Conservation (phyloP, 1,140 invertebrate species). For the Eriosoma lanigerum region DNA sequence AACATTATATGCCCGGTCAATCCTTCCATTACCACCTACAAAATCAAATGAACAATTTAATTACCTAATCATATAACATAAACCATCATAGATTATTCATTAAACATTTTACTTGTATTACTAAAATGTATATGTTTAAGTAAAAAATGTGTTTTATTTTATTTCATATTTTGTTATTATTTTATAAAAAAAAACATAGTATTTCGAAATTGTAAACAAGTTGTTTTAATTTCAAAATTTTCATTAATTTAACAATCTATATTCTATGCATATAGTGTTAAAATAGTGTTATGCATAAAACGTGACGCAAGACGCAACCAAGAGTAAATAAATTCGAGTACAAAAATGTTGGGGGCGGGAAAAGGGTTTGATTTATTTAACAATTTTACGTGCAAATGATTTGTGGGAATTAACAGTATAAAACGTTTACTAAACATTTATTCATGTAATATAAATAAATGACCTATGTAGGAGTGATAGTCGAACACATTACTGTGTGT, state of each 20-base stretch:
- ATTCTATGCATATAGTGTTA: too few relatives aligned
- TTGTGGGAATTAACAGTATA: conserved; percentile 21
- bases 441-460: conserved; percentile 12
- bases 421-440: conserved; percentile 13
- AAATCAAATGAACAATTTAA: conserved; percentile 53
- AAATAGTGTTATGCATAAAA: too few relatives aligned
- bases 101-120: background rate
- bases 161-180: background rate
- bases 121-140: background rate
- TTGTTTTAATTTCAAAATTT: conserved; percentile 1
- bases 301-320: conserved; percentile 33
- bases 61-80: too few relatives aligned
- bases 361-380: conserved; percentile 33
- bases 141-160: background rate
- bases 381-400: conserved; percentile 11
- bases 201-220: background rate
- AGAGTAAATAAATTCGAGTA: background rate
- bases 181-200: background rate
- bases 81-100: too few relatives aligned
- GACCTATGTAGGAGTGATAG: background rate
- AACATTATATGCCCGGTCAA: conserved; percentile 88
- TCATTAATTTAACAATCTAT: conserved; percentile 44
- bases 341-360: background rate
- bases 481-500: too few relatives aligned
- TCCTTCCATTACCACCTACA: conserved; percentile 86